Evolutionary conservation across 2,113 vertebrate species (phyloP).

Genomic region (Mesitornis unicolor): DNA sequence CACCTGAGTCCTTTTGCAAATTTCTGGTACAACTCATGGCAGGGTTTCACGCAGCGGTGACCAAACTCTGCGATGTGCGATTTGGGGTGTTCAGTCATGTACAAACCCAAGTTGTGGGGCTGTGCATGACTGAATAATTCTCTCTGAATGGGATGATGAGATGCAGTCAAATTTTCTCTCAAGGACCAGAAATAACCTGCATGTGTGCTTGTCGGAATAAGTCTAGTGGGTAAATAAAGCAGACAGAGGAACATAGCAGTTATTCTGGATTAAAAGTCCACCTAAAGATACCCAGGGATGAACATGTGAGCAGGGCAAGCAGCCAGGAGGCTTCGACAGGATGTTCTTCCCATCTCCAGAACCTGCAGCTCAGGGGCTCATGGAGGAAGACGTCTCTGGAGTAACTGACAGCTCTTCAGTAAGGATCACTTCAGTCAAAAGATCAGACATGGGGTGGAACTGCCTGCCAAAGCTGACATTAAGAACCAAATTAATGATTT

Average conservation of each 20-base stretch:
- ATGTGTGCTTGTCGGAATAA: not conserved
- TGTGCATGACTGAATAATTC: no score
- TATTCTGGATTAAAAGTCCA: not conserved
- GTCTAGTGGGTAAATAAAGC: not conserved
- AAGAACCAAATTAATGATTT: not conserved
- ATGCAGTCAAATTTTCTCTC: not conserved
- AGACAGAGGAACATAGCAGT: not conserved
- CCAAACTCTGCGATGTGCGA: rapidly evolving
- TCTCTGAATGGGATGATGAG: not conserved
- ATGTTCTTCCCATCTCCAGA: not conserved
- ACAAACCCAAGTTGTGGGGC: not conserved
- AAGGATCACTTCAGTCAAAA: not conserved
- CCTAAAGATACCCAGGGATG: not conserved
- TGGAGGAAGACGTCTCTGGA: not conserved
- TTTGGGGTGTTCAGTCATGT: rapidly evolving
- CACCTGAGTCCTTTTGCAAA: not conserved
- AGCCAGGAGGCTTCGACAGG: not conserved
- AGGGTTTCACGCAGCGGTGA: not conserved
- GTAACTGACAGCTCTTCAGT: not conserved
- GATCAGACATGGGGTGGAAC: not conserved
- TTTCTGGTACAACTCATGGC: not conserved
- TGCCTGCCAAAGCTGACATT: not conserved
- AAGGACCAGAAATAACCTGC: not conserved
- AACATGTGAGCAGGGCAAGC: not conserved
- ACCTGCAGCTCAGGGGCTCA: not conserved